A percentile compares a stretch with the other conserved stretches of the same genome.
Conservation (phyloP, 2,113 vertebrate species). For the Lipotes vexillifer region DNA sequence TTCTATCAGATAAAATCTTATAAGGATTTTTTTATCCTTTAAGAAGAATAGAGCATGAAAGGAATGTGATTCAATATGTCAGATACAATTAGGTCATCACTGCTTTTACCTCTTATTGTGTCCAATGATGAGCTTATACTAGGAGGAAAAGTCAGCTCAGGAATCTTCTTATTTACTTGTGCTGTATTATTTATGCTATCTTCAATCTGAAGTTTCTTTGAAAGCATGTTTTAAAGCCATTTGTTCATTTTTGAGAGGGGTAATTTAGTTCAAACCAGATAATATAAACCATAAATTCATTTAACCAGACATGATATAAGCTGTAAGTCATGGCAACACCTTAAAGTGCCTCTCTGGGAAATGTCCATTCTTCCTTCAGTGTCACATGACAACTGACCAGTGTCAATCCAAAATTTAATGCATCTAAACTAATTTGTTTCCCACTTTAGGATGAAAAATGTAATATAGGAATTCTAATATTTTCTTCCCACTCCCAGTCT, state of each 20-base stretch:
- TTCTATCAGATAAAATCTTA: background rate
- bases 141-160: slow-evolving; percentile 17
- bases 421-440: background rate
- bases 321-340: background rate
- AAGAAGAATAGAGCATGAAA: background rate
- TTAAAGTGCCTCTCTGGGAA: background rate
- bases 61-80: background rate
- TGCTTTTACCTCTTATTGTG: background rate
- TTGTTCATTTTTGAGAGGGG: slow-evolving; percentile 34
- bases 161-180: slow-evolving; percentile 30
- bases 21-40: background rate
- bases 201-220: slow-evolving; percentile 19
- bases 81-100: background rate
- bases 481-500: background rate
- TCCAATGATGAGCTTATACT: background rate
- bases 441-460: background rate
- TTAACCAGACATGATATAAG: background rate
- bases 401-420: background rate
- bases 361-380: background rate
- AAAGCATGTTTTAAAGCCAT: slow-evolving; percentile 41
- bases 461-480: background rate
- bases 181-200: slow-evolving; percentile 52
- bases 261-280: slow-evolving; percentile 7
- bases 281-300: slow-evolving; percentile 51
- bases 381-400: background rate